Evolutionary conservation across 2,113 vertebrate species (phyloP).

Genomic region (Cygnus atratus): DNA sequence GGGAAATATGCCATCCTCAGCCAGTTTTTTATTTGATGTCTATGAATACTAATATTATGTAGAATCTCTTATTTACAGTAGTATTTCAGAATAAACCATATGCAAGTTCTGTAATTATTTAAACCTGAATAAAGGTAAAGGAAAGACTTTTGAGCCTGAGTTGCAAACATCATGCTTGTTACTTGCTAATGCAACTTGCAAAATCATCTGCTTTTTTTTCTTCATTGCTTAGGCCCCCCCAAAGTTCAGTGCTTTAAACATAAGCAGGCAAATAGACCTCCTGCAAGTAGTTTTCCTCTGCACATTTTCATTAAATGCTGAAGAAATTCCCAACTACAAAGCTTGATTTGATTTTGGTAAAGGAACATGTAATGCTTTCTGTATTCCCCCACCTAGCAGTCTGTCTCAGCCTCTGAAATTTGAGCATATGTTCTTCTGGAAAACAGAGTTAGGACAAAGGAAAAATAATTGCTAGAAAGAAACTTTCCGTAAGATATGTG

Average conservation of each 20-base stretch:
- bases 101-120: slow-evolving; percentile 38
- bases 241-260: not conserved
- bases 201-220: not conserved
- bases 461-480: slow-evolving; percentile 35
- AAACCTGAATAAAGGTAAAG: slow-evolving; percentile 11
- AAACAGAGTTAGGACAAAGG: not conserved
- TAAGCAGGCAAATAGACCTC: not conserved
- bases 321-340: not conserved
- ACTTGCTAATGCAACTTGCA: not conserved
- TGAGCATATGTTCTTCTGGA: not conserved
- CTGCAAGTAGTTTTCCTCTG: not conserved
- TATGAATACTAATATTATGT: slow-evolving; percentile 44
- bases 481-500: slow-evolving; percentile 27
- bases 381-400: not conserved
- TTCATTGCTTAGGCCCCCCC: not conserved
- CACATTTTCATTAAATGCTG: not conserved
- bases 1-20: slow-evolving; percentile 69
- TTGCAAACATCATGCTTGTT: not conserved
- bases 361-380: not conserved
- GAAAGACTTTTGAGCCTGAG: not conserved
- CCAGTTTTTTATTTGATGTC: slow-evolving; percentile 70
- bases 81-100: slow-evolving; percentile 32
- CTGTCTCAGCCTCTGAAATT: slow-evolving; percentile 9
- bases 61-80: slow-evolving; percentile 36
- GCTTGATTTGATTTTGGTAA: not conserved